Percentiles rank a stretch among this genome's conserved stretches.
phyloP scores from a whole-genome alignment of 2,797 vertebrate species.

The Pipistrellus pipistrellus region DNA sequence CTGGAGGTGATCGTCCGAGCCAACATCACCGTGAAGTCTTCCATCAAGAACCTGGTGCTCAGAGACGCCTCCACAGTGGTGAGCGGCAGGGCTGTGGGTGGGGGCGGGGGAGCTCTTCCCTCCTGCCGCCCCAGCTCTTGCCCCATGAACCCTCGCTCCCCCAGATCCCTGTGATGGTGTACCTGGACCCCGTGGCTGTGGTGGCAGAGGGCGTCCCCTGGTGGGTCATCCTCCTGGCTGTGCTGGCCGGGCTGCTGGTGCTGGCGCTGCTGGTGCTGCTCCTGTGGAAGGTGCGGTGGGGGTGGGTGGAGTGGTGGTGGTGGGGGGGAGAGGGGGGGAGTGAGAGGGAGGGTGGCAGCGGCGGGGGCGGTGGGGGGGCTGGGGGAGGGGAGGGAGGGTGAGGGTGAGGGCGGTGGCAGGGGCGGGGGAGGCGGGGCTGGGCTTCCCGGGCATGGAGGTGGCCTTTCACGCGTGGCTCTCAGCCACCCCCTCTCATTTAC shows the following conservation, averaged over 20 bases:
- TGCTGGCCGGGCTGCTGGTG: constrained; percentile 93
- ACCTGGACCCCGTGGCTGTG: constrained; percentile 91
- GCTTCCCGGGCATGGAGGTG: neutral
- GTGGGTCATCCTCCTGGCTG: constrained; percentile 95
- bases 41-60: constrained; percentile 93
- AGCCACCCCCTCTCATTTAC: neutral
- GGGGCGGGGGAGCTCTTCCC: neutral
- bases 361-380: neutral
- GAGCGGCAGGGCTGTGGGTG: neutral
- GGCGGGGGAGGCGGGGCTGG: neutral
- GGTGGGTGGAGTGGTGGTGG: neutral
- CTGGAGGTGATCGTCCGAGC: constrained; percentile 94
- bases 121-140: neutral
- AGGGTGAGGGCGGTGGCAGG: too few relatives aligned
- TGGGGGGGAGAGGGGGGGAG: too few relatives aligned
- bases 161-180: constrained; percentile 94
- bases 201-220: constrained; percentile 92
- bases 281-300: constrained; percentile 94
- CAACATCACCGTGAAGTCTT: constrained; percentile 95
- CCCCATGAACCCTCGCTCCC: neutral
- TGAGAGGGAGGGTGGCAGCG: neutral
- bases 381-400: fast-evolving
- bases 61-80: constrained; percentile 93
- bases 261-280: constrained; percentile 92
- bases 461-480: neutral